These are phyloP conservation scores for Anoplius nigerrimus DNA, from an alignment of 2,888 invertebrate genomes.

Conservation along the genomic window DNA sequence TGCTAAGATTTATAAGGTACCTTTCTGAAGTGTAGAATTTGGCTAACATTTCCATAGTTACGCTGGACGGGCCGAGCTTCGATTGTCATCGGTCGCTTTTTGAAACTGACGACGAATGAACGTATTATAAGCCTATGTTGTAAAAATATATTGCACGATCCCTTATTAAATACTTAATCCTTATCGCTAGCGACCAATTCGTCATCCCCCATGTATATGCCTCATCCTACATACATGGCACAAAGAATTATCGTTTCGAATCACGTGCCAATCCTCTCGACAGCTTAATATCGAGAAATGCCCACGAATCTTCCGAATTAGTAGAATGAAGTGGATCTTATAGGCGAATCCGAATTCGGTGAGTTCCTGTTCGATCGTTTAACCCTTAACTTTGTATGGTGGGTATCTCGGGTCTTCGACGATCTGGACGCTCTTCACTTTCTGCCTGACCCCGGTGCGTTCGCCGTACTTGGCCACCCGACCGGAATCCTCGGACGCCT, in stretches of 20 bases:
- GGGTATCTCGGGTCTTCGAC: slow-evolving; percentile 65
- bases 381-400: slow-evolving; percentile 49
- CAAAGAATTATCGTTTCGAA: too few relatives aligned
- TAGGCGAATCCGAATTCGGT: too few relatives aligned
- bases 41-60: slow-evolving; percentile 37
- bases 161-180: slow-evolving; percentile 31
- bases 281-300: too few relatives aligned
- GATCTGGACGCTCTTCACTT: slow-evolving; percentile 70
- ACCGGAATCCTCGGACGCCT: neutral
- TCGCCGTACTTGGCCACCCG: slow-evolving; percentile 35
- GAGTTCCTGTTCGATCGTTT: neutral
- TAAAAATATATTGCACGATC: slow-evolving; percentile 50
- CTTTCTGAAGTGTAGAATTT: slow-evolving; percentile 70
- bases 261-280: too few relatives aligned
- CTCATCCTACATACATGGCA: too few relatives aligned
- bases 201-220: too few relatives aligned
- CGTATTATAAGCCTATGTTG: neutral
- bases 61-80: neutral
- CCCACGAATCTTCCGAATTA: too few relatives aligned
- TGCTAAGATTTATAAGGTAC: slow-evolving; percentile 67
- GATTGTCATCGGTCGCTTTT: neutral
- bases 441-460: slow-evolving; percentile 51
- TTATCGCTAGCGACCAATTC: too few relatives aligned
- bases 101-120: neutral
- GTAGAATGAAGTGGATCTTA: too few relatives aligned